Evolutionary conservation across 2,797 vertebrate species (phyloP), one percentile per base, ranked within the genome.

Genomic region (Erethizon dorsatum): DNA sequence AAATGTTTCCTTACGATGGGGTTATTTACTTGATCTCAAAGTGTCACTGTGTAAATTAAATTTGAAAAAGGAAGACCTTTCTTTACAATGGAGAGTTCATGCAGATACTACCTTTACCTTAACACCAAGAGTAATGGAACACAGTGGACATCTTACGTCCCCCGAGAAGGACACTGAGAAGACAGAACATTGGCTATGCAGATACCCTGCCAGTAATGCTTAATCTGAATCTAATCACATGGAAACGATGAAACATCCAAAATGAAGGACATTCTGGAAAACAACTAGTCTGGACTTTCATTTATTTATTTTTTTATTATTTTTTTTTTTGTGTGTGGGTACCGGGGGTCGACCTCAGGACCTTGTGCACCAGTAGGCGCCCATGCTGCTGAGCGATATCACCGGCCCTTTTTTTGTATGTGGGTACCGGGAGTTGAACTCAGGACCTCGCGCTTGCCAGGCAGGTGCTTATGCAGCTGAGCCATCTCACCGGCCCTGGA

Each of bases 221-320:
- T 73, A 50, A 26, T 17, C 33, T 90, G 47, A 84, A 90, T 88
- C 54, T 88, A 82, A 94, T 88, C 33, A 84, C 20, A 20, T 88
- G 28, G 59, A 83, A 90, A 69, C 18, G 73, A 50, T 79, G 31
- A 26, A 90, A 83, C 11, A 83, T 63, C 37, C n/a, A 67, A 93
- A 94, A 88, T 47, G 59, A 80, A 92, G 37, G 28, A 47, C 41
- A 73, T 82, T 91, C 31, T 85, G 54, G 2, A 92, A 82, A 97
- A 83, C 52, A 77, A 63, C 12, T 28, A 69, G 15, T 50, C 52
- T 33, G 2, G 52, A 71, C 7, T 95, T 91, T n/a, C n/a, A n/a
- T n/a, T n/a, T n/a, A n/a, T n/a, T n/a, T n/a, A n/a, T n/a, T n/a
- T n/a, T n/a, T n/a, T n/a, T n/a, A n/a, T n/a, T n/a, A n/a, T n/a